Conservation (phyloP, 2,113 vertebrate species). For the Aepyceros melampus region DNA sequence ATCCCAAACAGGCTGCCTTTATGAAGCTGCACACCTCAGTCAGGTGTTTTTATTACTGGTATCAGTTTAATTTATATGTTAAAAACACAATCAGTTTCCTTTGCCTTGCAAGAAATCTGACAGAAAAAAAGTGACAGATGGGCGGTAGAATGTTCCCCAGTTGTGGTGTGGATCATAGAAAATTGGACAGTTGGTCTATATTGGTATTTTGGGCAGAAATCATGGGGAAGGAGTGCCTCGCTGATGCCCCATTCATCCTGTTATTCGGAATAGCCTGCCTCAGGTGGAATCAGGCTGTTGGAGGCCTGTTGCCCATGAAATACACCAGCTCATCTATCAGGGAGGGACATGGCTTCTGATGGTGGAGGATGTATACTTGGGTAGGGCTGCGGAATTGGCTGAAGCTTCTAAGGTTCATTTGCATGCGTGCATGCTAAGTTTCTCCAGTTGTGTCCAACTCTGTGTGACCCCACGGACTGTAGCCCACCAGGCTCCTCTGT, state of each 20-base stretch:
- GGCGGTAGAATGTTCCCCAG: slow-evolving; percentile 55
- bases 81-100: slow-evolving; percentile 65
- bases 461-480: not conserved
- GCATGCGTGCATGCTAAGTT: not conserved
- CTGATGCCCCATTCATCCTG: slow-evolving; percentile 19
- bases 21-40: slow-evolving; percentile 37
- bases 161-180: slow-evolving; percentile 61
- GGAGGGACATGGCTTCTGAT: not conserved
- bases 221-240: not conserved
- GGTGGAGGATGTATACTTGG: not conserved
- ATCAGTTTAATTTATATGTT: slow-evolving; percentile 65
- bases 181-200: slow-evolving; percentile 64
- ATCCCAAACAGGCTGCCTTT: slow-evolving; percentile 6
- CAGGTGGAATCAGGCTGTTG: not conserved
- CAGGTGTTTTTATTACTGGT: slow-evolving; percentile 60
- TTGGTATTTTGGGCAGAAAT: slow-evolving; percentile 57
- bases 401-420: not conserved
- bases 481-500: not conserved
- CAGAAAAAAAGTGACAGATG: slow-evolving; percentile 50
- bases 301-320: not conserved
- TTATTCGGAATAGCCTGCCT: slow-evolving; percentile 27
- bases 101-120: slow-evolving; percentile 53
- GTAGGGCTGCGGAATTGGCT: not conserved
- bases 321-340: not conserved
- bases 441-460: not conserved